Base-by-base conservation (phyloP, 2,888 invertebrate species). In the Yponomeuta cagnagella region DNA sequence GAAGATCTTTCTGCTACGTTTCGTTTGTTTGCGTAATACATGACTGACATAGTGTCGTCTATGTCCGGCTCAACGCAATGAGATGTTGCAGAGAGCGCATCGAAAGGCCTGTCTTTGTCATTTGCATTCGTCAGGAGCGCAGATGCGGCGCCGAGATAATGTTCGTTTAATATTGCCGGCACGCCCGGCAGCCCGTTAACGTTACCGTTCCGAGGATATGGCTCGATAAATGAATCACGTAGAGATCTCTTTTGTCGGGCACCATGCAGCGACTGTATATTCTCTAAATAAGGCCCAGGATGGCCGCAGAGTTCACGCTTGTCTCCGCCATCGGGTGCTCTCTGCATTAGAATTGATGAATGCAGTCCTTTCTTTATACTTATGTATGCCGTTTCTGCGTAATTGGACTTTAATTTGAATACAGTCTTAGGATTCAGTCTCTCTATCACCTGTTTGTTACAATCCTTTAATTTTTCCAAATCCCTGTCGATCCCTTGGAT, bases 221-320 rank as follows among this genome's bases (percentile, higher is more conserved):
- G 83, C 86, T 88, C 88, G 83, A 86, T 87, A 89, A 84, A 88
- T 86, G 88, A 86, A 88, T 88, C 89, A 87, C 87, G 88, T 87
- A 82, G 85, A 82, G 83, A 84, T 82, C 81, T 84, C 79, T 83
- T 87, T 88, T 88, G 85, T 86, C 85, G 88, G 86, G 82, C 82
- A 79, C 75, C 77, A 78, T 78, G 80, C 73, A 77, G 75, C 74
- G 80, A 81, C 81, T 82, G 83, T 77, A 86, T 80, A 84, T 86
- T 82, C 80, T 81, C 81, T 77, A 83, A 83, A 85, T 79, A 76
- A 80, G 81, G 76, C 75, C 75, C 77, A 74, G 73, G 74, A 72
- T 58, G 77, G 74, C 72, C 78, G 77, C 76, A 12, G 37, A 69
- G 48, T 69, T 31, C 37, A 68, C 2, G 10, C n/a, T 37, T 33